Percentiles rank a stretch among this genome's conserved stretches.
Conservation (phyloP, 2,797 vertebrate species). For the Mastacembelus armatus region DNA sequence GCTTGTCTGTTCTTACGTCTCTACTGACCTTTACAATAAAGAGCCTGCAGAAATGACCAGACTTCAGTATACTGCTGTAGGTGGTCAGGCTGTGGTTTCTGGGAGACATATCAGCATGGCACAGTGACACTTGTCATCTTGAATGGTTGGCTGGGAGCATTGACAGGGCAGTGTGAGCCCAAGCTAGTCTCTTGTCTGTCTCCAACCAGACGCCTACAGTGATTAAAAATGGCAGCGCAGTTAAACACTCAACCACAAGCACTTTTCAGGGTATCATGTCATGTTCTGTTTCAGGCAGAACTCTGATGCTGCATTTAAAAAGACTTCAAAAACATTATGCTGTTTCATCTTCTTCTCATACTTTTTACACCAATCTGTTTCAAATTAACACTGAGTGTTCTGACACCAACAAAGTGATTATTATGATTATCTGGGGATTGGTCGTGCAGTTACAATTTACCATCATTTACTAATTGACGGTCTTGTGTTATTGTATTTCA, state of each 20-base stretch:
- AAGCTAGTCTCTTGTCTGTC: constrained; percentile 55
- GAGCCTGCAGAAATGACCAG: constrained; percentile 30
- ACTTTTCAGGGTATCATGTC: constrained; percentile 48
- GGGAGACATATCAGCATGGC: constrained; percentile 33
- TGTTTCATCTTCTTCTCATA: constrained; percentile 2
- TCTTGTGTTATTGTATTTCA: constrained; percentile 25
- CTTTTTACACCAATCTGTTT: constrained; percentile 13
- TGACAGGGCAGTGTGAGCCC: constrained; percentile 35
- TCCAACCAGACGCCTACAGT: constrained; percentile 35
- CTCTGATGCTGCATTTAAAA: constrained; percentile 11
- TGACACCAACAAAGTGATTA: constrained; percentile 25
- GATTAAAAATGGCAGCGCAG: constrained; percentile 70
- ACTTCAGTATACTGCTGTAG: constrained; percentile 26
- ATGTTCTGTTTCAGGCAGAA: constrained; percentile 45
- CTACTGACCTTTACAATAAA: constrained; percentile 45
- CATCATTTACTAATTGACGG: constrained; percentile 8
- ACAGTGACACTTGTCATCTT: constrained; percentile 65
- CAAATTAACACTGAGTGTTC: constrained; percentile 28
- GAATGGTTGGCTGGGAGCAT: constrained; percentile 40
- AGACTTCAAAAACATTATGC: neutral
- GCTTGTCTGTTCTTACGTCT: constrained; percentile 23
- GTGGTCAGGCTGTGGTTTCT: constrained; percentile 35
- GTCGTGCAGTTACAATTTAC: constrained; percentile 10
- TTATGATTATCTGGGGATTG: neutral
- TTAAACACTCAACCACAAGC: constrained; percentile 55